Evolutionary conservation across 2,113 vertebrate species (phyloP), one percentile per base, ranked within the genome.

Genomic region (Nicator chloris): DNA sequence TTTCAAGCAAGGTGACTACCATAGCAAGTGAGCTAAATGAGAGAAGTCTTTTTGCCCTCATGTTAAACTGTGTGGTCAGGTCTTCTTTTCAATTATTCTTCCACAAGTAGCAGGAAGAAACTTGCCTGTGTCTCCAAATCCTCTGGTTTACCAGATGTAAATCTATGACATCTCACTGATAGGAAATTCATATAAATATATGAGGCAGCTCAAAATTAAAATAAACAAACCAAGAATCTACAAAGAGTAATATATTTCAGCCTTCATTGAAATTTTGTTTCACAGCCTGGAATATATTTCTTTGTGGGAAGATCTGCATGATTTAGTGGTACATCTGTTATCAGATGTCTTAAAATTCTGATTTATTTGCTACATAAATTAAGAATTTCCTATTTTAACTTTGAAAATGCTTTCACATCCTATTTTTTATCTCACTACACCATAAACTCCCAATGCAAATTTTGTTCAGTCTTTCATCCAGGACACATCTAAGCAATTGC

Each of bases 341-440:
- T 33, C 73, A 78, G 30, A 59, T 14, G 45, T 81, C 81, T 91
- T 69, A 82, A 87, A 85, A 90, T 82, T 68, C 57, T 71, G 49
- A 87, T 87, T 87, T 84, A 92, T 94, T 82, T 87, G 28, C 31
- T 56, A 85, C n/a, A 72, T 90, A 88, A 91, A 93, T 53, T 61
- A 76, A 88, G 49, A 82, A 56, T 68, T 82, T 76, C 31, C 8
- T 60, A 27, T 82, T 91, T 96, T 76, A 76, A 53, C 45, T 90
- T 78, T 91, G 57, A 42, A 90, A 95, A 85, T 76, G 15, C 6
- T 86, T 94, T 87, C 44, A 60, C 31, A 31, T 69, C 5, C 20
- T 82, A 57, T 75, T 90, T 91, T 71, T 85, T 85, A 44, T 5
- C 42, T 79, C 42, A 40, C 33, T 66, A 33, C 17, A 37, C 11